Percentiles rank a stretch among this genome's conserved stretches.
These are phyloP conservation scores for Pycnomerus fuliginosus DNA, from an alignment of 2,888 invertebrate genomes.

Conservation along the genomic window DNA sequence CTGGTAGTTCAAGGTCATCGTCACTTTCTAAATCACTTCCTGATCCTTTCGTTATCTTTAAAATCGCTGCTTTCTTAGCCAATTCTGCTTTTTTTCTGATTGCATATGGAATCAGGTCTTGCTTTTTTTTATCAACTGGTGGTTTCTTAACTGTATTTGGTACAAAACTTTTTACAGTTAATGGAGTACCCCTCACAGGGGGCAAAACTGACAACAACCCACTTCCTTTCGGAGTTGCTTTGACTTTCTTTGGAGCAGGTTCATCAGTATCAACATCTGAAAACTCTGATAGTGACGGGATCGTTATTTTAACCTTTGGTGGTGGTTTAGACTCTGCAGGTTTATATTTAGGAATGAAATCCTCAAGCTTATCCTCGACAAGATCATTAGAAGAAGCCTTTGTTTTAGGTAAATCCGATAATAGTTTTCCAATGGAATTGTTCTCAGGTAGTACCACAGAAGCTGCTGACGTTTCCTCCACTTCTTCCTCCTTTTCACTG, in stretches of 20 bases:
- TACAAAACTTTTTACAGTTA: constrained; percentile 38
- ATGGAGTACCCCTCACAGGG: constrained; percentile 37
- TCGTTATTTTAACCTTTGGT: constrained; percentile 40
- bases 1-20: constrained; percentile 46
- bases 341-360: constrained; percentile 42
- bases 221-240: constrained; percentile 34
- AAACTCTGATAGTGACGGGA: constrained; percentile 42
- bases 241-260: constrained; percentile 30
- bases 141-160: constrained; percentile 33
- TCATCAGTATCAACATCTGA: constrained; percentile 33
- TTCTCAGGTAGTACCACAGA: too few species aligned
- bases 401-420: constrained; percentile 36
- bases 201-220: constrained; percentile 40
- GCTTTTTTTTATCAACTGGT: constrained; percentile 18
- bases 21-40: constrained; percentile 40
- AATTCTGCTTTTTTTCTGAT: constrained; percentile 28
- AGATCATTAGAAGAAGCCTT: constrained; percentile 18
- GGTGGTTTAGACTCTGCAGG: constrained; percentile 23
- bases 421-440: constrained; percentile 21
- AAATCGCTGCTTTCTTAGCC: constrained; percentile 19
- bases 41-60: constrained; percentile 17
- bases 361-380: constrained; percentile 39
- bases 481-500: constrained; percentile 34
- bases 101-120: constrained; percentile 25
- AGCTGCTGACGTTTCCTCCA: too few species aligned